These are phyloP conservation scores for Strix occidentalis DNA, from an alignment of 2,797 vertebrate species.

Conservation along the genomic window DNA sequence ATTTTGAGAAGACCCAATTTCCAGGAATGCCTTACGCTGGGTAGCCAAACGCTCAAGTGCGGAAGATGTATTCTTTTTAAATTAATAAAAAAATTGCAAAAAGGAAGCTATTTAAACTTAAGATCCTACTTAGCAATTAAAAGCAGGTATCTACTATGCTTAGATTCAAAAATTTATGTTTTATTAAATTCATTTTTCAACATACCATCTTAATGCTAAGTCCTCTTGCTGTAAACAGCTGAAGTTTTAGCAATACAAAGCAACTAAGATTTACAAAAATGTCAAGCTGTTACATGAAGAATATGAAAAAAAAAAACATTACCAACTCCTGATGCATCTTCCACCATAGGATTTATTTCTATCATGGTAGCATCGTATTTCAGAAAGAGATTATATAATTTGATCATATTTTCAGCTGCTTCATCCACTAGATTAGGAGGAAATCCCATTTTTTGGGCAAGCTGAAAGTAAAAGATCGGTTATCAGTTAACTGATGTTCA, in stretches of 20 bases:
- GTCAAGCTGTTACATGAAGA: background rate
- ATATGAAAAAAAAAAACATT: constrained; percentile 46
- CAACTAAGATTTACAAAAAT: background rate
- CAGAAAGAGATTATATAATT: constrained; percentile 93
- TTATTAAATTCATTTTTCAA: background rate
- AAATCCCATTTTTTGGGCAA: constrained; percentile 96
- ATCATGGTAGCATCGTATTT: constrained; percentile 97
- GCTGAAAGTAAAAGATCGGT: constrained; percentile 75
- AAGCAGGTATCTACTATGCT: background rate
- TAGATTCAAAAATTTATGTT: background rate
- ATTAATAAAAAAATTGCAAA: background rate
- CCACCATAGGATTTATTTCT: constrained; percentile 99
- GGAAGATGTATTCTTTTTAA: background rate
- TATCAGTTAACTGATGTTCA: background rate
- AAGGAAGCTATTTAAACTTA: background rate
- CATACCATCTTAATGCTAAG: background rate
- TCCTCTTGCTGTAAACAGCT: background rate
- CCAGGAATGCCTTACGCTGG: background rate
- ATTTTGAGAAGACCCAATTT: background rate
- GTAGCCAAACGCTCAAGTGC: background rate
- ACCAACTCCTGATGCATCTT: constrained; percentile 95
- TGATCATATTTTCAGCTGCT: constrained; percentile 95
- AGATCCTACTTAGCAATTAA: background rate
- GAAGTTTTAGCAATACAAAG: background rate
- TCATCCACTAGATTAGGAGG: constrained; percentile 86